A percentile compares a stretch with the other conserved stretches of the same genome.
Conservation (phyloP, 2,888 invertebrate genomes). For the Cepaea hortensis region DNA sequence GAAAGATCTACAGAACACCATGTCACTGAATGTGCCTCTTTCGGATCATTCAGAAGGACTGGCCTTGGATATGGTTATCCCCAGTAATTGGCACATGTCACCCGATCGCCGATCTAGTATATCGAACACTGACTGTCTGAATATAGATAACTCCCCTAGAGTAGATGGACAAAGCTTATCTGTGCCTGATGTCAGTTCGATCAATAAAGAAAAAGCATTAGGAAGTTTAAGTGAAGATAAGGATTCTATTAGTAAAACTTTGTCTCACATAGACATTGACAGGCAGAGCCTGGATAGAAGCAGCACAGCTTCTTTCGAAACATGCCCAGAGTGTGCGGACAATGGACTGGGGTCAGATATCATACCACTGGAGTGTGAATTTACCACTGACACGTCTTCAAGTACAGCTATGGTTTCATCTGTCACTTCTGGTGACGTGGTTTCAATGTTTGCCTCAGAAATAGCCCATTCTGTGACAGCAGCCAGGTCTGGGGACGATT, state of each 20-base stretch:
- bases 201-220: neutral
- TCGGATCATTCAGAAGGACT: conserved; percentile 51
- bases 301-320: conserved; percentile 44
- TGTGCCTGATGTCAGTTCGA: neutral
- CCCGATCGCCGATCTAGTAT: conserved; percentile 49
- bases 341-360: conserved; percentile 6
- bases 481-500: neutral
- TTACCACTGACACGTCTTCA: neutral
- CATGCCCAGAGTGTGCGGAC: conserved; percentile 36
- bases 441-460: conserved; percentile 28
- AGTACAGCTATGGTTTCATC: neutral
- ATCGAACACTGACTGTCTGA: conserved; percentile 11
- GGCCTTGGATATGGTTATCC: conserved; percentile 52
- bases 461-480: conserved; percentile 8
- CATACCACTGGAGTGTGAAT: neutral
- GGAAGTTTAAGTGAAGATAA: conserved; percentile 42
- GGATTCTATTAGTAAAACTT: conserved; percentile 43
- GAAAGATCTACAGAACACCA: conserved; percentile 44
- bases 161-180: conserved; percentile 12
- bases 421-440: neutral
- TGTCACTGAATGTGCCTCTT: conserved; percentile 49
- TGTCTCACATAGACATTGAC: conserved; percentile 48
- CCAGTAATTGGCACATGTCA: conserved; percentile 54
- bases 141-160: neutral
- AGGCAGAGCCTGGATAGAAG: conserved; percentile 32